phyloP scores from a whole-genome alignment of 2,113 vertebrate species.

The sheep (Ovis aries) region ARS-UI_Ramb_v3.0 NC_056055.1:51164501-51165000 shows the following conservation, averaged over 20 bases:
- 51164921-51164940: neutral
- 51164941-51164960: neutral
- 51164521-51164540: neutral
- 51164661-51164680: neutral
- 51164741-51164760: neutral
- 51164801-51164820: too few relatives aligned
- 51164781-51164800: too few relatives aligned
- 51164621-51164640: neutral
- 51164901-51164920: neutral
- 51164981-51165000: neutral
- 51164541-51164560: constrained; percentile 34
- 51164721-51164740: neutral
- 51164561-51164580: constrained; percentile 8
- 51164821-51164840: too few relatives aligned
- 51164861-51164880: too few relatives aligned
- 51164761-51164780: too few relatives aligned
- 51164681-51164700: neutral
- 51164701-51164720: neutral
- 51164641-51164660: constrained; percentile 1
- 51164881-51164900: too few relatives aligned
- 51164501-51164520: neutral
- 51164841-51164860: too few relatives aligned
- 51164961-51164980: accelerated
- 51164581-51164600: constrained; percentile 12
- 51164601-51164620: neutral